Evolutionary conservation across 2,888 invertebrate species (phyloP).

Genomic region (Drosophila infuscata): DNA sequence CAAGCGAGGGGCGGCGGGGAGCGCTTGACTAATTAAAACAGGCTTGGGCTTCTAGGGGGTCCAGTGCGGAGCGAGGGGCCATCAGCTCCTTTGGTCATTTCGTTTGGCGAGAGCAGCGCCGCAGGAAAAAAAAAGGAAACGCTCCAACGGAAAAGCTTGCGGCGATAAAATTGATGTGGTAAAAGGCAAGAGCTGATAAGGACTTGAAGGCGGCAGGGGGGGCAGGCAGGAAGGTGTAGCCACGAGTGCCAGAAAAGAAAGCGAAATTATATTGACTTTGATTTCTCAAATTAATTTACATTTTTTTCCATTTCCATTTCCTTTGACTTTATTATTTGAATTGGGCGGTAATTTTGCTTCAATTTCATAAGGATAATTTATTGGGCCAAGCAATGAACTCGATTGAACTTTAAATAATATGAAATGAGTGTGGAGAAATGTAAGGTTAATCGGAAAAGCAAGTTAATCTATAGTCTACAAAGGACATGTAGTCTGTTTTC

Average conservation of each 20-base stretch:
- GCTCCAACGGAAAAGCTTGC: not conserved
- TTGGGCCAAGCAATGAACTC: constrained; percentile 8
- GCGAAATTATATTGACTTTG: constrained; percentile 78
- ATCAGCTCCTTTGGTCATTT: constrained; percentile 31
- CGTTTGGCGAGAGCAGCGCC: constrained; percentile 41
- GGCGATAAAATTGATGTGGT: constrained; percentile 20
- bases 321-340: constrained; percentile 31
- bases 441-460: not conserved
- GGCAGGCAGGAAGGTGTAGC: not conserved
- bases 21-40: constrained; percentile 70
- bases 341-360: not conserved
- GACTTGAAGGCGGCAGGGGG: not conserved
- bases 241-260: constrained; percentile 59
- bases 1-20: constrained; percentile 37
- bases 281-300: constrained; percentile 67
- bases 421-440: not conserved
- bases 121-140: constrained; percentile 27
- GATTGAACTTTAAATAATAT: not conserved
- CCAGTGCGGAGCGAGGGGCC: not conserved
- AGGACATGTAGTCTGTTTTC: not conserved
- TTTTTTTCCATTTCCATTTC: constrained; percentile 9
- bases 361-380: constrained; percentile 14
- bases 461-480: not conserved
- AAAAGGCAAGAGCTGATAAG: not conserved
- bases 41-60: constrained; percentile 3